Evolutionary conservation across 2,797 vertebrate genomes (phyloP), one percentile per base, ranked within the genome.

Genomic region (Spea hammondii): DNA sequence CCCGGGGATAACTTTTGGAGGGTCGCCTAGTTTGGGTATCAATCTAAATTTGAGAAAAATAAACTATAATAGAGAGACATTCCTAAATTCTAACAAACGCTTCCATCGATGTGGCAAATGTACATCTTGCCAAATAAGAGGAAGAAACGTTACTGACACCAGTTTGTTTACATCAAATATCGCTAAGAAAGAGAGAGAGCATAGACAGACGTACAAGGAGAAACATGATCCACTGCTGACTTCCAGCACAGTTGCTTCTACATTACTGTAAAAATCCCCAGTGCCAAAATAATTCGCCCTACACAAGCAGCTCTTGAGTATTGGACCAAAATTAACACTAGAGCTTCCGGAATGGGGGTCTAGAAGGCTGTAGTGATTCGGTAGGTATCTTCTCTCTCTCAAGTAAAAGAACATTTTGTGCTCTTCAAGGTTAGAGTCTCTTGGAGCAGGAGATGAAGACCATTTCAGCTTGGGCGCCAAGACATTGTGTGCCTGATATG

Each of bases 191-290:
- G 54, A 60, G 74, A 79, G 62, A 60, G 14, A 64, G 60, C 8
- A n/a, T 51, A 48, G 74, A 60, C 50, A 50, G 54, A 78, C 62
- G 62, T 55, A 72, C 60, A 55, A 60, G 65, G 13, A 64, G 78
- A 79, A 79, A 79, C 13, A 8, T 11, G 45, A 79, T 75, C 62
- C 66, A 45, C 65, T 51, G 65, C 9, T n/a, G 48, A 53, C 47
- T 66, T 70, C 65, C 71, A 60, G 69, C 73, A 68, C 60, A 79
- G 71, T 65, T 74, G 60, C 74, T 79, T 69, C 47, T 69, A 55
- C 65, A 68, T 79, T 79, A 79, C 78, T 64, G 78, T 79, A 74
- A 79, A 54, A 79, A 50, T 79, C 72, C 78, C 72, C 54, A 44
- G 78, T 79, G 78, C 57, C 78, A 65, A 69, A 74, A 70, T 46